Percentiles rank a stretch among this genome's conserved stretches.
These are phyloP conservation scores for Chelidonichthys spinosus DNA, from an alignment of 2,797 vertebrate species.

Conservation along the genomic window DNA sequence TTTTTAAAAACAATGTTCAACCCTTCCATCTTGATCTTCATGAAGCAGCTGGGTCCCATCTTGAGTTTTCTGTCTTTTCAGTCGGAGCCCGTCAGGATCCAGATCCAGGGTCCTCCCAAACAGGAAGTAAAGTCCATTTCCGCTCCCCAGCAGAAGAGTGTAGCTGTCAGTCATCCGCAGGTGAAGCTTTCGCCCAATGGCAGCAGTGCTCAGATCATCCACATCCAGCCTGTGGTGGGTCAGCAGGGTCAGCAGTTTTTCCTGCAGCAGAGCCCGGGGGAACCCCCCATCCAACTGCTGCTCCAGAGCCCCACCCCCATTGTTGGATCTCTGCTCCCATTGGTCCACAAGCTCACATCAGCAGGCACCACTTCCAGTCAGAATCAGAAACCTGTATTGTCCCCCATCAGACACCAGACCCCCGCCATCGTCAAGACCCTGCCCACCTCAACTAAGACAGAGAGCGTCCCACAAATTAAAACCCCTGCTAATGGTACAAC, in stretches of 20 bases:
- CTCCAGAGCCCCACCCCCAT: conserved; percentile 82
- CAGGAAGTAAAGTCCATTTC: conserved; percentile 80
- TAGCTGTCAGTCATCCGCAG: conserved; percentile 67
- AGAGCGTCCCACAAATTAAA: conserved; percentile 44
- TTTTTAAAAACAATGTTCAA: too few species aligned
- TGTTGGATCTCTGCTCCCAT: conserved; percentile 77
- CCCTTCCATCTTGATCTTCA: not conserved
- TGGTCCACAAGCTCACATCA: conserved; percentile 71
- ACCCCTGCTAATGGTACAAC: not conserved
- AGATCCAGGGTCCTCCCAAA: conserved; percentile 85
- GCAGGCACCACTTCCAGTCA: not conserved
- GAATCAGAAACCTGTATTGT: conserved; percentile 33
- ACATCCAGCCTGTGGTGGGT: conserved; percentile 84
- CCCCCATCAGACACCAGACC: conserved; percentile 46
- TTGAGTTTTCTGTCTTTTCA: conserved; percentile 64
- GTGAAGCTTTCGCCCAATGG: conserved; percentile 77
- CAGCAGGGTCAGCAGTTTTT: conserved; percentile 85
- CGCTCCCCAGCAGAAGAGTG: conserved; percentile 74
- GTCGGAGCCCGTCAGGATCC: conserved; percentile 88
- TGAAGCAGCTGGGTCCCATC: not conserved
- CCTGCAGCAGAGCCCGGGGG: conserved; percentile 81
- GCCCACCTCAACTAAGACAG: conserved; percentile 27
- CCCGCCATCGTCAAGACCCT: conserved; percentile 13
- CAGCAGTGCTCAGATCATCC: conserved; percentile 86
- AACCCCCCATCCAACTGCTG: conserved; percentile 85